Conservation (phyloP, 2,797 vertebrate species). For the Siniperca scherzeri region DNA sequence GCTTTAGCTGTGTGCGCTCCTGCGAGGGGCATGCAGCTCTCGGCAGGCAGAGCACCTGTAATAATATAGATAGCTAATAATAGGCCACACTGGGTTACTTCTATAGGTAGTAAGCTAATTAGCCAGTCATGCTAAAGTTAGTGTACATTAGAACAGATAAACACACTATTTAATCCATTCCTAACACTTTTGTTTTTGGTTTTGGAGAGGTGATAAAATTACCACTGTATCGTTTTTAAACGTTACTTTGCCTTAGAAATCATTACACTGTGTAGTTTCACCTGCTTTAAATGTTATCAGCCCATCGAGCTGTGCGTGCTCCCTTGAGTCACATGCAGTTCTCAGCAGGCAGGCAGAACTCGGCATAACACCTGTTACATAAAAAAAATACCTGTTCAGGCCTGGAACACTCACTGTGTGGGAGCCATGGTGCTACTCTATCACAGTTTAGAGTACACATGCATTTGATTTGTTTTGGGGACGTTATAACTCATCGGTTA, state of each 20-base stretch:
- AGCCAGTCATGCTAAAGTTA: too few relatives aligned
- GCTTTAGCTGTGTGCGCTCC: neutral
- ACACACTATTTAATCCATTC: too few relatives aligned
- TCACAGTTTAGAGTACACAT: neutral
- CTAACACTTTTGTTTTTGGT: too few relatives aligned
- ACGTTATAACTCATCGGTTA: neutral
- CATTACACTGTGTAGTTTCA: neutral
- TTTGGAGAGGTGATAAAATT: too few relatives aligned
- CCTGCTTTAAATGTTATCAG: neutral
- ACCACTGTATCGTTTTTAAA: neutral
- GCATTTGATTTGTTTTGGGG: neutral
- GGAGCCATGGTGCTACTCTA: neutral
- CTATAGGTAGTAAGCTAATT: too few relatives aligned
- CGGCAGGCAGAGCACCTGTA: neutral
- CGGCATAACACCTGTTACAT: neutral
- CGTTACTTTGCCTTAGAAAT: too few relatives aligned
- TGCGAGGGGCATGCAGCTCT: rapidly evolving
- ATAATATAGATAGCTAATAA: too few relatives aligned
- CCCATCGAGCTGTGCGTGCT: neutral
- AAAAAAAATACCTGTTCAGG: neutral
- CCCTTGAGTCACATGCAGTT: rapidly evolving
- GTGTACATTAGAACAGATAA: too few relatives aligned
- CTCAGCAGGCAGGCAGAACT: neutral
- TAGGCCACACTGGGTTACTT: too few relatives aligned
- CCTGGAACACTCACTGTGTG: neutral